These are phyloP conservation scores for Hypanus sabinus DNA, from an alignment of 2,113 vertebrate genomes.

Conservation along the genomic window DNA sequence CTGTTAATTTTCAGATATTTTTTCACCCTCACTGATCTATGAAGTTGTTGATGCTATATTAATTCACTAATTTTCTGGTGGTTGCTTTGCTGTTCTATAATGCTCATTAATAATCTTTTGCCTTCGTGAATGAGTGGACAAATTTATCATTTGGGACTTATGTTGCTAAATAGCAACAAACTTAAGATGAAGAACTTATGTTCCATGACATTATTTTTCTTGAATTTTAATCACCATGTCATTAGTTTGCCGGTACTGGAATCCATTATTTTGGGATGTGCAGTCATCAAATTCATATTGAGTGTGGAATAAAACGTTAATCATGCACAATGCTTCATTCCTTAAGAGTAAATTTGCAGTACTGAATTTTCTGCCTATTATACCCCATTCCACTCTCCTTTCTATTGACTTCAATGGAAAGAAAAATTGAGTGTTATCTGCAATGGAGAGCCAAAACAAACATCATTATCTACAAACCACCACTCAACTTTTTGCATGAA, in stretches of 20 bases:
- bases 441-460: background rate
- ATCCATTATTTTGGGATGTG: background rate
- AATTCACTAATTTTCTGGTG: constrained; percentile 11
- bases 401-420: background rate
- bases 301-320: background rate
- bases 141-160: background rate
- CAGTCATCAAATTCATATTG: background rate
- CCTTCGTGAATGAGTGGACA: background rate
- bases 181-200: too few species aligned
- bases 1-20: background rate
- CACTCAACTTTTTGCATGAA: background rate
- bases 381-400: background rate
- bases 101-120: background rate
- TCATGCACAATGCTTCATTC: background rate
- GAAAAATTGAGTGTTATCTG: background rate
- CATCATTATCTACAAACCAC: background rate
- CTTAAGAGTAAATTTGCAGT: background rate
- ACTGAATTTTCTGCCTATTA: background rate
- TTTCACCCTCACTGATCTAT: background rate
- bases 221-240: background rate
- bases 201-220: background rate
- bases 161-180: background rate
- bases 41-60: background rate
- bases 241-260: background rate
- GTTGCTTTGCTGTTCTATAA: background rate